Percentiles rank a stretch among this genome's conserved stretches.
These are phyloP conservation scores for Apistogramma diplotaenia DNA, from an alignment of 2,113 vertebrate species.

Conservation along the genomic window DNA sequence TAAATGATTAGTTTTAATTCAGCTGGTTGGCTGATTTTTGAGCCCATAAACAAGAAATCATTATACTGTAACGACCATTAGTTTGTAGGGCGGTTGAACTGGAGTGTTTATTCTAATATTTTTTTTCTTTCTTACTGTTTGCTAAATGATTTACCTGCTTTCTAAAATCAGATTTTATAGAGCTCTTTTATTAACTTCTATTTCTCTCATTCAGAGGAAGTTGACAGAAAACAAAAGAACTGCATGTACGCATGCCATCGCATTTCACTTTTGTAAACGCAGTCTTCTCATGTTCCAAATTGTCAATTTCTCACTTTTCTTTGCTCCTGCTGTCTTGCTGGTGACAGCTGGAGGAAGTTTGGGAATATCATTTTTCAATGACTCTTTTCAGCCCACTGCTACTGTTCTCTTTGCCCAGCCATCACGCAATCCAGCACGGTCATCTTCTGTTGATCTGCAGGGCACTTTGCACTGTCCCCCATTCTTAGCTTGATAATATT, in stretches of 20 bases:
- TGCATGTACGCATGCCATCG: slow-evolving; percentile 12
- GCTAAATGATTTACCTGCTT: neutral
- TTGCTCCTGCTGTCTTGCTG: neutral
- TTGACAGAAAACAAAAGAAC: neutral
- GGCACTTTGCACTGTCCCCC: neutral
- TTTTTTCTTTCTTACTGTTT: neutral
- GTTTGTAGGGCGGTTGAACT: neutral
- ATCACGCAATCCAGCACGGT: neutral
- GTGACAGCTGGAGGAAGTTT: neutral
- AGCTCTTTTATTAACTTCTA: neutral
- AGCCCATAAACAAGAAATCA: neutral
- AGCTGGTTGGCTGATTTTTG: neutral
- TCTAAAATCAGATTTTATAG: neutral
- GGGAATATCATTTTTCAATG: neutral
- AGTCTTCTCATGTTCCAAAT: neutral
- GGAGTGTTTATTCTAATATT: neutral
- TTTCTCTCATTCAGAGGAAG: neutral
- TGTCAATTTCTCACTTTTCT: neutral
- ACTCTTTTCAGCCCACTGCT: neutral
- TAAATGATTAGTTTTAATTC: neutral
- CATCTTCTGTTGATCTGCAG: neutral
- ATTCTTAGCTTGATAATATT: neutral
- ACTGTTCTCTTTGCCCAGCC: neutral
- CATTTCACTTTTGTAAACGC: slow-evolving; percentile 18
- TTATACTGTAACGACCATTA: neutral